Base-by-base conservation (phyloP, 2,113 vertebrate genomes). In the Lepus timidus region DNA sequence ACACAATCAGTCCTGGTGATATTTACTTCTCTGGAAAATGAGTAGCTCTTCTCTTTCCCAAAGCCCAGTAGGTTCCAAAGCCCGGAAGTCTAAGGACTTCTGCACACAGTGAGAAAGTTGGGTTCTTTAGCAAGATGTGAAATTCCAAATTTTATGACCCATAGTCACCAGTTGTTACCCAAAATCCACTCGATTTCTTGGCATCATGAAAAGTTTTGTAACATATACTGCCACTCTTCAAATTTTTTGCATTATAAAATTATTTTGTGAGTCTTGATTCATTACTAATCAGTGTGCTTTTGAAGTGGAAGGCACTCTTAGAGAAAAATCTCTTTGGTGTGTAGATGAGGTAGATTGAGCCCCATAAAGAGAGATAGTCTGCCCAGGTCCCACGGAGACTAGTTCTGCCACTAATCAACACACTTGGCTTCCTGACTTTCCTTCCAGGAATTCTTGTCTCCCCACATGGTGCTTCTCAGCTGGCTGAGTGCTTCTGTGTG, bases 91-190 rank as follows among this genome's bases (percentile, higher is more conserved):
- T 87, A 80, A 64, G 90, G 51, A 71, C 58, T 94, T 93, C 58
- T 89, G 67, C 61, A 80, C 96, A 79, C 27, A 94, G 79, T 27
- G 74, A 94, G 62, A 86, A 94, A 93, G 36, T 31, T 36, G 88
- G 78, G 71, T 85, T 82, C 62, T 94, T 95, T 92, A 90, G 93
- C 87, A 93, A 96, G 87, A 95, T 96, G 83, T 93, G 84, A 95
- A 96, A 97, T 96, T 95, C 89, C 93, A 93, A 89, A 67, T 25
- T 95, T 93, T 96, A 94, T 93, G 93, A 90, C 33, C 93, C 25
- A 0, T 93, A 67, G n/a, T 93, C 75, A 85, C 67, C 76, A 78
- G 67, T 11, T 49, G 93, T 96, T 94, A 94, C 64, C 86, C 27
- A 89, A 62, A 92, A 88, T 93, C 61, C 44, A 91, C 33, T 81